Evolutionary conservation across 2,113 vertebrate species (phyloP), one percentile per base, ranked within the genome.

Genomic region (Noturus placidus): DNA sequence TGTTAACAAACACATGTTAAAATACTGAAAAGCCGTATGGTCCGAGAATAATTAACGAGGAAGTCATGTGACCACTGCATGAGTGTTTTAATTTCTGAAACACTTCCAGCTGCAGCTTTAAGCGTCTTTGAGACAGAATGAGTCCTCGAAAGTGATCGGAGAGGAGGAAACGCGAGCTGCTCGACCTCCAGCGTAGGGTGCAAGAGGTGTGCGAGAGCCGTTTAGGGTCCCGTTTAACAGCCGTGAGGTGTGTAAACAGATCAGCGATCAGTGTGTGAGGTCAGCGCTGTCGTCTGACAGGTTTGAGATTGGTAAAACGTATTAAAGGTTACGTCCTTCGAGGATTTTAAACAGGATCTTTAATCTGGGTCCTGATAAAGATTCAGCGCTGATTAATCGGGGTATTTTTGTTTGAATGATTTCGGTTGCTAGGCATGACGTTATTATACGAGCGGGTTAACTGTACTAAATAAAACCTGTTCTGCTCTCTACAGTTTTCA

Each of bases 91-190:
- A 76, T 2, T 22, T 22, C 20, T 30, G 22, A 8, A 54, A 17
- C 5, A 52, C 20, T 10, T 2, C 11, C 30, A 57, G 56, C 83
- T 84, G 82, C 30, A 30, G 17, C 63, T 84, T 72, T 69, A 69
- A 70, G 65, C 22, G 79, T 76, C 27, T 87, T 88, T 89, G 81
- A 85, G 74, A 83, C 25, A 35, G 20, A 89, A 80, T 92, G 89
- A 92, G 91, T 93, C 90, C 88, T 90, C 82, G 85, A 93, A 94
- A 94, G 76, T 83, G 92, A 95, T 94, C 92, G 90, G 87, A 92
- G 91, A 92, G 63, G 54, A 90, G 89, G 85, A 92, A 92, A 91
- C 91, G 86, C 91, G 89, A 94, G 90, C 88, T 87, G 87, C 22
- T 88, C 91, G 90, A 93, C 92, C 92, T 78, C 67, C 81, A 88